Evolutionary conservation across 2,113 vertebrate species (phyloP).

Genomic region (Haemorhous mexicanus): DNA sequence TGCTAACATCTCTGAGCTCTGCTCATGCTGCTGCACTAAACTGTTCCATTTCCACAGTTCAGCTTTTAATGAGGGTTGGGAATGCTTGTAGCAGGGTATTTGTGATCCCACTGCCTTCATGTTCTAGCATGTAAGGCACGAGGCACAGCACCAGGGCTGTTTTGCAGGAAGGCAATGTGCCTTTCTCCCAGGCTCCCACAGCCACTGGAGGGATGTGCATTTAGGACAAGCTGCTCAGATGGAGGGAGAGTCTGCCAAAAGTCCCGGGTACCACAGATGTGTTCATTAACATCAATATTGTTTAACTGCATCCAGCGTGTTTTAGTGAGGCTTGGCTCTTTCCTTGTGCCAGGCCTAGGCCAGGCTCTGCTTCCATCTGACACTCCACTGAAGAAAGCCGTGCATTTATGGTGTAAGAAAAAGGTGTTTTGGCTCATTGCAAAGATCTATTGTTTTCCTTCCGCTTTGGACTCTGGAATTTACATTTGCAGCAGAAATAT

Average conservation of each 20-base stretch:
- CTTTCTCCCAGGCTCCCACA: background rate
- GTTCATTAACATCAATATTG: background rate
- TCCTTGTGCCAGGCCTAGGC: background rate
- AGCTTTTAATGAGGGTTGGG: background rate
- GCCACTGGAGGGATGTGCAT: accelerated
- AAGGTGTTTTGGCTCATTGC: background rate
- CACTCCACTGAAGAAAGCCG: background rate
- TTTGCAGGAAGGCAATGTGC: background rate
- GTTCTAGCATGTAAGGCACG: background rate
- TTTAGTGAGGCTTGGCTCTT: background rate
- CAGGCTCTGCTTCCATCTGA: background rate
- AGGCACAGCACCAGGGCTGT: background rate
- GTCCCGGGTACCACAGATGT: background rate
- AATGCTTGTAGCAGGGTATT: background rate
- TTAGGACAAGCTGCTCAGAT: background rate
- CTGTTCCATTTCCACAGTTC: background rate
- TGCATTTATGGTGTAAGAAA: background rate
- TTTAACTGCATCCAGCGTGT: background rate
- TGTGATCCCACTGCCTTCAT: background rate
- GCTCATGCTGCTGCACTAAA: background rate
- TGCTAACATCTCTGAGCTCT: background rate
- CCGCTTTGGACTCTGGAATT: background rate
- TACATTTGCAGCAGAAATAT: background rate
- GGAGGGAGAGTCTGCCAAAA: background rate
- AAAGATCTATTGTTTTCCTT: background rate